These are phyloP conservation scores for Arnoldichthys spilopterus DNA, from an alignment of 2,797 vertebrate genomes.

Conservation along the genomic window DNA sequence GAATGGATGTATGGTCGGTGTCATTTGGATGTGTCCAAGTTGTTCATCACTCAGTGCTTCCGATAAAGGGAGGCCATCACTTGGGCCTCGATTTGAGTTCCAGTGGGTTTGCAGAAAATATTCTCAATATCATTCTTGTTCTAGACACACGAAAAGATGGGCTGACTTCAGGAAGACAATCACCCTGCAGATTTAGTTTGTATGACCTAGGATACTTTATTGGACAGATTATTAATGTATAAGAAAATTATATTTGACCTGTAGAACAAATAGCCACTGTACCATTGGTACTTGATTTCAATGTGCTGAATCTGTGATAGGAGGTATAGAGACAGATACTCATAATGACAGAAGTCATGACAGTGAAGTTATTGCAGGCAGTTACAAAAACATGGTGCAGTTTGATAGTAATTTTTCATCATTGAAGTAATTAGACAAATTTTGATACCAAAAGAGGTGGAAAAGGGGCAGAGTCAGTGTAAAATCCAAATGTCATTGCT, in stretches of 20 bases:
- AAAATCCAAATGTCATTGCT: background rate
- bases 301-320: too few relatives aligned
- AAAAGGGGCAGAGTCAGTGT: background rate
- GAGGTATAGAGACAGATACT: too few relatives aligned
- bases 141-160: background rate
- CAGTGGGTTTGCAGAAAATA: conserved; percentile 19
- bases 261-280: too few relatives aligned
- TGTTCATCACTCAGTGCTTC: conserved; percentile 55
- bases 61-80: conserved; percentile 39
- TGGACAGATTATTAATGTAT: too few relatives aligned
- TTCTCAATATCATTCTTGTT: conserved; percentile 17
- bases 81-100: conserved; percentile 37
- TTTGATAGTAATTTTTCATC: too few relatives aligned
- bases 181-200: background rate
- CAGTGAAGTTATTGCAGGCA: background rate
- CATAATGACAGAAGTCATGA: too few relatives aligned
- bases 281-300: too few relatives aligned
- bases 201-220: background rate
- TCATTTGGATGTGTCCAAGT: conserved; percentile 35
- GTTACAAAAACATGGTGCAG: background rate
- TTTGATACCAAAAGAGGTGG: too few relatives aligned
- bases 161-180: background rate
- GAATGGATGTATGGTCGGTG: conserved; percentile 53
- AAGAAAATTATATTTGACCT: too few relatives aligned
- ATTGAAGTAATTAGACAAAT: too few relatives aligned